Evolutionary conservation across 1,140 invertebrate species (phyloP).

Genomic region (Druon quercuslanigerum): DNA sequence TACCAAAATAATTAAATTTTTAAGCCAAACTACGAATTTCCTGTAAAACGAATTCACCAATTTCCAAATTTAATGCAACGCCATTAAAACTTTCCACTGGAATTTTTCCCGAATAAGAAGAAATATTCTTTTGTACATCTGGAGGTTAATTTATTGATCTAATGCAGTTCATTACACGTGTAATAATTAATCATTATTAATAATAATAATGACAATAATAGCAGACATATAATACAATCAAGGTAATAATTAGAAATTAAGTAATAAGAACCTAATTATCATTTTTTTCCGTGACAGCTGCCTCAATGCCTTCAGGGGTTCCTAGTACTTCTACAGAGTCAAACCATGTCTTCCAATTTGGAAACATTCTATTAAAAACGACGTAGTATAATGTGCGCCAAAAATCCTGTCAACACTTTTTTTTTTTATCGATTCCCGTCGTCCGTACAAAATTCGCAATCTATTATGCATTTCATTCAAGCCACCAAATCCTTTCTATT

Average conservation of each 20-base stretch:
- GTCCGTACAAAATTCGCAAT: background rate
- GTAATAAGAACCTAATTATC: slow-evolving; percentile 72
- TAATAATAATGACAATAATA: slow-evolving; percentile 67
- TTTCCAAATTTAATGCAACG: no score
- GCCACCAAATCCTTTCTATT: slow-evolving; percentile 17
- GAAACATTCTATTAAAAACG: slow-evolving; percentile 33
- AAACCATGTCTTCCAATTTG: slow-evolving; percentile 51
- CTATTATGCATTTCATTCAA: background rate
- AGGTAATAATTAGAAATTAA: slow-evolving; percentile 64
- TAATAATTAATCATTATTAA: slow-evolving; percentile 63
- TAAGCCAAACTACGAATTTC: no score
- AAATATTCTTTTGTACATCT: slow-evolving; percentile 50
- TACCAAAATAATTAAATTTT: no score
- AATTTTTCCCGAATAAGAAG: slow-evolving; percentile 26
- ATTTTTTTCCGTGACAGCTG: slow-evolving; percentile 74
- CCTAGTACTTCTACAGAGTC: slow-evolving; percentile 75
- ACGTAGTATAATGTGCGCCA: slow-evolving; percentile 1
- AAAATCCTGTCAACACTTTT: background rate
- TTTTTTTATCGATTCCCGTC: background rate
- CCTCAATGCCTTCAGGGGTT: slow-evolving; percentile 73
- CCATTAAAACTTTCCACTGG: no score
- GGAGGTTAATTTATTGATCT: slow-evolving; percentile 66
- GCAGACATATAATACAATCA: slow-evolving; percentile 63
- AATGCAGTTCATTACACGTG: slow-evolving; percentile 67
- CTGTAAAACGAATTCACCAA: no score